Percentiles rank a stretch among this genome's conserved stretches.
phyloP scores from a whole-genome alignment of 2,113 vertebrate genomes.

The Myotis brandtii region DNA sequence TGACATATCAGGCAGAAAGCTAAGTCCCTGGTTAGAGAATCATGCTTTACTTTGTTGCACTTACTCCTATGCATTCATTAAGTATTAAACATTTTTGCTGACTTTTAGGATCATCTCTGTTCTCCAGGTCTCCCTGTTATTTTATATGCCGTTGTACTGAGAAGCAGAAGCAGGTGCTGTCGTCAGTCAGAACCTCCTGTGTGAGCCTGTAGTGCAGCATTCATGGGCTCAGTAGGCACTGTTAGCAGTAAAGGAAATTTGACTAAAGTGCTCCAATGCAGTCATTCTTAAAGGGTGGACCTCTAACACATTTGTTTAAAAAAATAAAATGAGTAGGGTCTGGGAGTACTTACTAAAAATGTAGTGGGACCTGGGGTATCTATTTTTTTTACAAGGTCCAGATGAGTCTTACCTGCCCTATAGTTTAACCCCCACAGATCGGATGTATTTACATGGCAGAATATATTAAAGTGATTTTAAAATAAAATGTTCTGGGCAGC shows the following conservation, averaged over 20 bases:
- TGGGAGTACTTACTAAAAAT: not conserved
- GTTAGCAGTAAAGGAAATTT: not conserved
- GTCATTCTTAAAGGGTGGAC: not conserved
- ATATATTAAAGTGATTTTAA: not conserved
- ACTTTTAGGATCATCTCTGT: not conserved
- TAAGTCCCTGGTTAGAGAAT: not conserved
- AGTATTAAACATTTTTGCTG: not conserved
- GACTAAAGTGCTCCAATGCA: not conserved
- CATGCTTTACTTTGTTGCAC: not conserved
- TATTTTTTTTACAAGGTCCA: not conserved
- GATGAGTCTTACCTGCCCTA: not conserved
- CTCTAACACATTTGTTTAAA: not conserved
- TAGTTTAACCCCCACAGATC: not conserved
- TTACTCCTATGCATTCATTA: not conserved
- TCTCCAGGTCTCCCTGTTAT: not conserved
- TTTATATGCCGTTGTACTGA: not conserved
- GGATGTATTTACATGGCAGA: not conserved
- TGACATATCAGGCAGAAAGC: not conserved
- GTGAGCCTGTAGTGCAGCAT: not conserved
- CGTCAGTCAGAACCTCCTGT: not conserved
- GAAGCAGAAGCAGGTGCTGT: no score
- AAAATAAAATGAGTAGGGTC: not conserved
- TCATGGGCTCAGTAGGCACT: not conserved
- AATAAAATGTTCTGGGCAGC: not conserved
- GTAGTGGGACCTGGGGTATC: accelerated